Percentiles rank a stretch among this genome's conserved stretches.
phyloP scores from a whole-genome alignment of 2,113 vertebrate genomes.

The Peromyscus leucopus region DNA sequence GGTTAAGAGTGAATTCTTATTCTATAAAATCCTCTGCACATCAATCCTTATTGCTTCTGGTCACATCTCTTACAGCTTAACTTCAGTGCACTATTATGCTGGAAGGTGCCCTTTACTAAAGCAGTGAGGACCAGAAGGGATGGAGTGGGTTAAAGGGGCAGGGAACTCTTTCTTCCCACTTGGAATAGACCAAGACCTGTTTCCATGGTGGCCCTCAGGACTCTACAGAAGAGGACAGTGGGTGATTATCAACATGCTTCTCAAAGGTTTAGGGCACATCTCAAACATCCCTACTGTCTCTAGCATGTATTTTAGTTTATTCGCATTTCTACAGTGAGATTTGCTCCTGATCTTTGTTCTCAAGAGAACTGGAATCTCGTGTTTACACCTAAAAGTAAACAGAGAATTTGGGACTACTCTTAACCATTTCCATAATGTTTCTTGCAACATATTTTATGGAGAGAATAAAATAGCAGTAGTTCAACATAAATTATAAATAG shows the following conservation, averaged over 20 bases:
- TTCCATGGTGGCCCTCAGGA: background rate
- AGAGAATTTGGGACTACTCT: slow-evolving; percentile 41
- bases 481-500: slow-evolving; percentile 26
- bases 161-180: background rate
- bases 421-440: slow-evolving; percentile 39
- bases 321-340: background rate
- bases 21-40: background rate
- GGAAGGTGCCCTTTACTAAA: background rate
- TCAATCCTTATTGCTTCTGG: background rate
- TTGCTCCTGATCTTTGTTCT: slow-evolving; percentile 53
- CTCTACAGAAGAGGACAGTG: background rate
- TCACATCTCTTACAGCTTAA: slow-evolving; percentile 19
- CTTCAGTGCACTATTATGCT: background rate
- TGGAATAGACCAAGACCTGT: background rate
- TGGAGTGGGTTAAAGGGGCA: background rate
- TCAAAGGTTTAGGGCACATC: background rate
- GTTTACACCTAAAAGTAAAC: slow-evolving; percentile 49
- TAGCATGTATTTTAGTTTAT: background rate
- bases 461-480: slow-evolving; percentile 23
- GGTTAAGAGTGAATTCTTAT: background rate
- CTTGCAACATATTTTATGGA: background rate
- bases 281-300: slow-evolving; percentile 42
- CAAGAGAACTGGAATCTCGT: slow-evolving; percentile 8
- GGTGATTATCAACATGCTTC: background rate
- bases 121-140: background rate